Percentiles rank a stretch among this genome's conserved stretches.
Evolutionary conservation across 2,888 invertebrate species (phyloP).

Genomic region (Melanotus villosus): DNA sequence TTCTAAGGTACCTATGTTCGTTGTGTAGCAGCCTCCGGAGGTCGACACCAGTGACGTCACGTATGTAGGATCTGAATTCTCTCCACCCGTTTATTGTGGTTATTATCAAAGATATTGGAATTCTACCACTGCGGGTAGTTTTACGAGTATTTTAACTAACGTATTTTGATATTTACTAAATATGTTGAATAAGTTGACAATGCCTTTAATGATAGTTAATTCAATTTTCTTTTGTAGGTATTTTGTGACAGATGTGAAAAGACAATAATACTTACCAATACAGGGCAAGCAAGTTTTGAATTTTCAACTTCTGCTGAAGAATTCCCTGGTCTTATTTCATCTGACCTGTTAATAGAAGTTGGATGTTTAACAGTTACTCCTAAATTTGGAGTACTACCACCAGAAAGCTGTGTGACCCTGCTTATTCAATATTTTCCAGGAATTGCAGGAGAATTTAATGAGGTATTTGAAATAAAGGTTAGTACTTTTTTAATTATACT

Average conservation of each 20-base stretch:
- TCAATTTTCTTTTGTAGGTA: constrained; percentile 55
- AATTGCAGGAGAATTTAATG: constrained; percentile 71
- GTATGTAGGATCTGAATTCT: too few species aligned
- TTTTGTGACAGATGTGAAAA: constrained; percentile 63
- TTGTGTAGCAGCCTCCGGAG: too few species aligned
- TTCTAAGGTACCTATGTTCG: too few species aligned
- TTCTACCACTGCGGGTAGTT: too few species aligned
- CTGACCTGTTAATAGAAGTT: constrained; percentile 66
- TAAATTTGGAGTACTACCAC: constrained; percentile 65
- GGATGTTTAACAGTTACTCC: constrained; percentile 70
- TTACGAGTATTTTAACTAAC: too few species aligned
- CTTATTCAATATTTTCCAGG: constrained; percentile 71
- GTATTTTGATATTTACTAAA: too few species aligned
- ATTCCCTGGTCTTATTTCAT: constrained; percentile 64
- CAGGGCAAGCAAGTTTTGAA: constrained; percentile 68
- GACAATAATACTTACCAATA: constrained; percentile 68
- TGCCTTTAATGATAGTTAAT: too few species aligned
- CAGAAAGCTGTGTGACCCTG: constrained; percentile 67
- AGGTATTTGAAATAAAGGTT: constrained; percentile 65
- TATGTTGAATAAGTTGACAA: too few species aligned
- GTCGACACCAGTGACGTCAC: too few species aligned
- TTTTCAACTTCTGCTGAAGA: constrained; percentile 68
- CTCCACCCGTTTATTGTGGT: too few species aligned
- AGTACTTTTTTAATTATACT: too few species aligned
- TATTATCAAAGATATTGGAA: too few species aligned